These are phyloP conservation scores for Echinometra lucunter DNA, from an alignment of 53 echinoderm and acorn worm species.

Conservation along the genomic window DNA sequence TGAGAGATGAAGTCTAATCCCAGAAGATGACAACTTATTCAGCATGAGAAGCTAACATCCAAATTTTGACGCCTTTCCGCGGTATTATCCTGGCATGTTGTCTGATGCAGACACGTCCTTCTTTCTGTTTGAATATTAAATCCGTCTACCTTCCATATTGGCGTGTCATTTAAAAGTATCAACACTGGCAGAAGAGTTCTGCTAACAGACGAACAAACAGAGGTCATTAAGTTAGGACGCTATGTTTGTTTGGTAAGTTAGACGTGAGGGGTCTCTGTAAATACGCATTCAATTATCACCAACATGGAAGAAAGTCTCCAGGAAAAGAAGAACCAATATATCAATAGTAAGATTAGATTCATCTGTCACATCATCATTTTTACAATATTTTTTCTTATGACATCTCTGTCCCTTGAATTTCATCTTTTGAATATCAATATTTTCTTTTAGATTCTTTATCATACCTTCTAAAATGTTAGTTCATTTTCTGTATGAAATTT, in stretches of 20 bases:
- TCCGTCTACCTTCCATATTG: slow-evolving; percentile 21
- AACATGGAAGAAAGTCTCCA: slow-evolving; percentile 21
- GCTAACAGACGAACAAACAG: slow-evolving; percentile 42
- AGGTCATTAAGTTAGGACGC: not conserved
- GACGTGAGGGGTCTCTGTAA: slow-evolving; percentile 19
- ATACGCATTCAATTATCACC: slow-evolving; percentile 62
- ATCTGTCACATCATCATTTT: too few species aligned
- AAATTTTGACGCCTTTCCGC: slow-evolving; percentile 14
- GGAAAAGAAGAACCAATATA: not conserved
- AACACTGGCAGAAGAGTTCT: slow-evolving; percentile 32
- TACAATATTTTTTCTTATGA: too few species aligned
- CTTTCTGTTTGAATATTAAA: slow-evolving; percentile 43
- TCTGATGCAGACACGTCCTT: not conserved
- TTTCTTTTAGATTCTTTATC: too few species aligned
- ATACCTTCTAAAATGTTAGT: too few species aligned
- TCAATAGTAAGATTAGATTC: too few species aligned
- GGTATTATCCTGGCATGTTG: not conserved
- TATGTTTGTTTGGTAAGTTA: slow-evolving; percentile 33
- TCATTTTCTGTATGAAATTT: too few species aligned
- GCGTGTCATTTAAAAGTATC: slow-evolving; percentile 55
- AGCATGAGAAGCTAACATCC: not conserved
- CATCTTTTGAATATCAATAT: too few species aligned
- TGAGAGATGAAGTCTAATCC: not conserved
- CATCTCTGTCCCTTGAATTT: too few species aligned
- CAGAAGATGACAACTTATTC: not conserved